Evolutionary conservation across 2,888 invertebrate genomes (phyloP).

Genomic region (Halocaridina rubra): DNA sequence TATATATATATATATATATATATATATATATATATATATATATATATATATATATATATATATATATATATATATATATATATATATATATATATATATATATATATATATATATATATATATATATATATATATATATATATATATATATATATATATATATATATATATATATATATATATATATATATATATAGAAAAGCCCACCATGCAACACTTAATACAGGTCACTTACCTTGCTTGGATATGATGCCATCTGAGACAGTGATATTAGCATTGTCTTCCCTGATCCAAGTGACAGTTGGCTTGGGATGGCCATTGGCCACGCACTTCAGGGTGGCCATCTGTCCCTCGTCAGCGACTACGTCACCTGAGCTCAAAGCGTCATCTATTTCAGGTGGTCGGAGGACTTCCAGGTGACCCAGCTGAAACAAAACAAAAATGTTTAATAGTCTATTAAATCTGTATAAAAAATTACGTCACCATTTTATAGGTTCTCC

Average conservation of each 20-base stretch:
- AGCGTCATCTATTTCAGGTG: constrained; percentile 83
- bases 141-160: neutral
- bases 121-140: constrained; percentile 9
- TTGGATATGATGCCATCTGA: constrained; percentile 73
- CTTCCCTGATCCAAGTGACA: constrained; percentile 86
- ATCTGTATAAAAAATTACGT: too few relatives aligned
- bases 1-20: neutral
- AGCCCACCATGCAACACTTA: too few relatives aligned
- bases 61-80: neutral
- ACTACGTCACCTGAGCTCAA: constrained; percentile 79
- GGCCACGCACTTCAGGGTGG: constrained; percentile 75
- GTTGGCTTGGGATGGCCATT: constrained; percentile 83
- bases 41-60: neutral
- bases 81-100: neutral
- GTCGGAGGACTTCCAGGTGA: constrained; percentile 85
- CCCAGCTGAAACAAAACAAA: constrained; percentile 75
- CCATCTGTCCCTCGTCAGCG: constrained; percentile 83
- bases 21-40: constrained; percentile 14
- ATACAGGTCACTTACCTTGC: constrained; percentile 23
- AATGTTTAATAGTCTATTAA: too few relatives aligned
- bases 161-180: neutral
- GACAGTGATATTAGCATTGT: constrained; percentile 82
- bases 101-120: neutral
- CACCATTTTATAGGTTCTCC: too few relatives aligned
- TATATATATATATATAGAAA: neutral